Evolutionary conservation across 2,113 vertebrate species (phyloP), one percentile per base, ranked within the genome.

Genomic region (Lepidothrix coronata): DNA sequence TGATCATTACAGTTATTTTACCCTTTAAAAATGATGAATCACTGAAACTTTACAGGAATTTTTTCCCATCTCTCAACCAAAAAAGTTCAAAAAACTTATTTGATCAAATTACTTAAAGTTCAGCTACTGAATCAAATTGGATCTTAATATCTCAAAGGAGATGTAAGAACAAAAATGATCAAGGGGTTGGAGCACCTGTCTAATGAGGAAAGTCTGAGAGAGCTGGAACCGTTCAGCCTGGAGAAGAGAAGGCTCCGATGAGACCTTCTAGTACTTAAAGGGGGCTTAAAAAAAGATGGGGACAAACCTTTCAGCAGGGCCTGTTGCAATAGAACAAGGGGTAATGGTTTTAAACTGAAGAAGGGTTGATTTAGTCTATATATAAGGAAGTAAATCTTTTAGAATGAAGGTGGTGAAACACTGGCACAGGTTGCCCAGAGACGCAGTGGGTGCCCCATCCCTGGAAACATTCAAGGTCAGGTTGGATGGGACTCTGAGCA

Each of bases 231-330:
- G 13, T 44, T 81, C 27, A 49, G 19, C 4, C 14, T 37, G 27
- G 12, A 68, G 62, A 73, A 65, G 13, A 25, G n/a, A 49, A 66
- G 31, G 16, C 6, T 18, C 11, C 1, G 0, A 7, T 17, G 12
- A 85, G 6, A 79, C 8, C 28, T 79, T 35, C 9, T 7, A 41
- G 1, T 22, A 27, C 6, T 41, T 52, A 23, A 35, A 46, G 15
- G 8, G 4, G 5, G 4, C 2, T 14, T 49, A 21, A 68, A 37
- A 31, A 83, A 70, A 43, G 15, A 28, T 7, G 1, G 5, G 1
- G 7, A n/a, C 8, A 43, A 28, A 21, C 12, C 5, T 37, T 46
- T 87, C 37, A 24, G 9, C 2, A 37, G 15, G 12, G 3, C 2
- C 5, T 63, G 14, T 44, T 25, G 62, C 0, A 0, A 39, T 3